These are phyloP conservation scores for Cygnus olor DNA, from an alignment of 2,797 vertebrate species.

Conservation along the genomic window DNA sequence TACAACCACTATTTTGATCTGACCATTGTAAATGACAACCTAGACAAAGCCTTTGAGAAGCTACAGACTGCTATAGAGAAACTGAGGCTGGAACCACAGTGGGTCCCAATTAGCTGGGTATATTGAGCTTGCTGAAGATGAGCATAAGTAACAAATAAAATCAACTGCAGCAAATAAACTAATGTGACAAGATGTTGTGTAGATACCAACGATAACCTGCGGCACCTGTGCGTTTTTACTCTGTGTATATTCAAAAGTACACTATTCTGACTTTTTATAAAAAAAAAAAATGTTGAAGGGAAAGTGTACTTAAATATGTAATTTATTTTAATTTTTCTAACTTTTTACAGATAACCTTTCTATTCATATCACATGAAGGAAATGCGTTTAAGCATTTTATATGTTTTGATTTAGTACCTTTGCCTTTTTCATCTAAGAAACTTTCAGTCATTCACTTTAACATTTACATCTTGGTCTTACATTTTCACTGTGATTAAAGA, in stretches of 20 bases:
- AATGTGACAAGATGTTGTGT: constrained; percentile 52
- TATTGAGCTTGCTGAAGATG: constrained; percentile 81
- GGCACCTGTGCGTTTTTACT: constrained; percentile 80
- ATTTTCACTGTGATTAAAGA: constrained; percentile 86
- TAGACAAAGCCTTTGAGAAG: constrained; percentile 97
- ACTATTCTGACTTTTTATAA: constrained; percentile 93
- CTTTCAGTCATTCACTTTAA: constrained; percentile 73
- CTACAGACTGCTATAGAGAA: constrained; percentile 90
- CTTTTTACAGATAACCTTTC: constrained; percentile 92
- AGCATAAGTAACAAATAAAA: constrained; percentile 55
- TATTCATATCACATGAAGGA: constrained; percentile 86
- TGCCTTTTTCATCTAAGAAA: constrained; percentile 81
- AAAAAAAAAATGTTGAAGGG: constrained; percentile 87
- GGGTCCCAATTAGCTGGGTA: constrained; percentile 98
- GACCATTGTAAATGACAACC: constrained; percentile 95
- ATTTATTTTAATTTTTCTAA: constrained; percentile 96
- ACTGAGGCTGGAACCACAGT: constrained; percentile 90
- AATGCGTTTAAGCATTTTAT: constrained; percentile 88
- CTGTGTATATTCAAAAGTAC: constrained; percentile 80
- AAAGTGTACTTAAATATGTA: constrained; percentile 95
- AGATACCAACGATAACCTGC: constrained; percentile 70
- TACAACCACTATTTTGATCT: constrained; percentile 99
- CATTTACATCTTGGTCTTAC: constrained; percentile 78
- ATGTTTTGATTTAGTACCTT: constrained; percentile 82
- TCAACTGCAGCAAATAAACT: constrained; percentile 46